phyloP scores from a whole-genome alignment of 2,113 vertebrate species.

The Solea senegalensis region DNA sequence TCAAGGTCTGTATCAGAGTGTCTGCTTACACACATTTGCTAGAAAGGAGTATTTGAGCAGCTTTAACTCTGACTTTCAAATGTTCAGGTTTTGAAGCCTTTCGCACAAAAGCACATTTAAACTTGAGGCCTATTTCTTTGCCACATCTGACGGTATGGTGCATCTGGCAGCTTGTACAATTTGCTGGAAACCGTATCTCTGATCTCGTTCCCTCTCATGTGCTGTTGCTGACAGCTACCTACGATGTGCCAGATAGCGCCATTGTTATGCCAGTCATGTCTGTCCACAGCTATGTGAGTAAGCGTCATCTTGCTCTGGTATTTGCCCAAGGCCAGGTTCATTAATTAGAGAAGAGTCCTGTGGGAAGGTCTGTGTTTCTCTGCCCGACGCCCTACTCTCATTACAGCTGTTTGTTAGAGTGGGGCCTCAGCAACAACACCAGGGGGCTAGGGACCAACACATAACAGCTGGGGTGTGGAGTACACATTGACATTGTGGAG shows the following conservation, averaged over 20 bases:
- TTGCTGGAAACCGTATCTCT: conserved; percentile 36
- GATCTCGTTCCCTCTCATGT: conserved; percentile 27
- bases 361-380: conserved; percentile 74
- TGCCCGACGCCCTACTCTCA: conserved; percentile 72
- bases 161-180: conserved; percentile 43
- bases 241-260: conserved; percentile 30
- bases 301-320: conserved; percentile 66
- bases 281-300: conserved; percentile 63
- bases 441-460: conserved; percentile 50
- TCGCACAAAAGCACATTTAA: conserved; percentile 16
- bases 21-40: not conserved
- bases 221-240: conserved; percentile 34
- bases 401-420: conserved; percentile 76
- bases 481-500: conserved; percentile 24
- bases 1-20: too few species aligned
- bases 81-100: too few species aligned
- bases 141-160: not conserved
- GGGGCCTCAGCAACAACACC: conserved; percentile 58
- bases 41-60: conserved; percentile 6
- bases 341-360: conserved; percentile 81
- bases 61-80: conserved; percentile 29
- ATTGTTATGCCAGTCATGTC: conserved; percentile 73
- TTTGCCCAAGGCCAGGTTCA: conserved; percentile 80
- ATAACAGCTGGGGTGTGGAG: conserved; percentile 38
- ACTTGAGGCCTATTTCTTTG: conserved; percentile 28